Percentiles rank a stretch among this genome's conserved stretches.
These are phyloP conservation scores for Verasper variegatus DNA, from an alignment of 2,113 vertebrate genomes.

Conservation along the genomic window DNA sequence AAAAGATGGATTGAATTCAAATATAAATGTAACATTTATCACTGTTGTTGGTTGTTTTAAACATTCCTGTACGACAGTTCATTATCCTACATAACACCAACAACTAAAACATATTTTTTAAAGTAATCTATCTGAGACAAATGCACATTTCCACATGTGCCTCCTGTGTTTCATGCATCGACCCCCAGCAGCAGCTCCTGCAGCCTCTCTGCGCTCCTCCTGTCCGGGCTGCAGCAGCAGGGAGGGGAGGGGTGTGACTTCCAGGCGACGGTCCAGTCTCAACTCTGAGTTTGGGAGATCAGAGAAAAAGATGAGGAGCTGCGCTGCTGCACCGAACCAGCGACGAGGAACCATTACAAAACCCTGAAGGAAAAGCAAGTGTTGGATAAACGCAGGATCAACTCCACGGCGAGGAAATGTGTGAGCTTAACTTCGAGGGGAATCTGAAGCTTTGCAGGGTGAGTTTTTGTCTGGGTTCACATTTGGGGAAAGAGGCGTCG, in stretches of 20 bases:
- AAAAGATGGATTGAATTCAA: too few species aligned
- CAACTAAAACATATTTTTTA: too few species aligned
- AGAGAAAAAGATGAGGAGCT: slow-evolving; percentile 57
- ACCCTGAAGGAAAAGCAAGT: neutral
- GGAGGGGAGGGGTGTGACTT: slow-evolving; percentile 53
- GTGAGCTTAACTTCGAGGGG: neutral
- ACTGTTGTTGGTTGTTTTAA: too few species aligned
- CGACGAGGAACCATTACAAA: neutral
- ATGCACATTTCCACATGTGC: neutral
- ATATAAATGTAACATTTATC: too few species aligned
- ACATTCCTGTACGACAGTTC: too few species aligned
- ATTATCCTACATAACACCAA: too few species aligned
- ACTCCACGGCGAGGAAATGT: neutral
- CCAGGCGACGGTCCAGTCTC: slow-evolving; percentile 36
- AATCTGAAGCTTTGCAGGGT: neutral
- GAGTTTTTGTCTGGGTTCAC: neutral
- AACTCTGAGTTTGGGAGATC: slow-evolving; percentile 33
- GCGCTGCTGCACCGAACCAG: neutral
- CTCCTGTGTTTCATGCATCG: neutral
- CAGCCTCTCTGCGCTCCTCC: slow-evolving; percentile 1
- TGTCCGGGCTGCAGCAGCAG: slow-evolving; percentile 10
- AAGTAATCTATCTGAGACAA: too few species aligned
- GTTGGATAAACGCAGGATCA: neutral
- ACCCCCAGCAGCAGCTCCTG: neutral
- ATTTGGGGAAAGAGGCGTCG: neutral